These are phyloP conservation scores for Eupleurogrammus muticus DNA, from an alignment of 2,797 vertebrate species.

Conservation along the genomic window DNA sequence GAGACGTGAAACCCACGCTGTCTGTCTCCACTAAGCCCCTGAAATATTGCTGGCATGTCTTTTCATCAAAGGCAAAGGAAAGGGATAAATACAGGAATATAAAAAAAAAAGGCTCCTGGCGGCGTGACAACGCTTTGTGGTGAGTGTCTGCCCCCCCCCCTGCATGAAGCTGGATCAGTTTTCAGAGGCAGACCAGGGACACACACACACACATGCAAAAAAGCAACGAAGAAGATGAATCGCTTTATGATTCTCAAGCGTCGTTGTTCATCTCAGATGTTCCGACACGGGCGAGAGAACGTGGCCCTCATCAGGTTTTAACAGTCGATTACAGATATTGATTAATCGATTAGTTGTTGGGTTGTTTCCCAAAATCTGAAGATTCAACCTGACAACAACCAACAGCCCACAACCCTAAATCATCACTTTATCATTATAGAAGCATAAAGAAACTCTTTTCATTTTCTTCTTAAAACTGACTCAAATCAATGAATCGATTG, in stretches of 20 bases:
- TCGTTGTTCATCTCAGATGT: neutral
- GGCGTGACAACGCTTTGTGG: constrained; percentile 68
- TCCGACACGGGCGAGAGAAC: no score
- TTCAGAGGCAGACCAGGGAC: constrained; percentile 48
- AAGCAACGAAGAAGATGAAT: neutral
- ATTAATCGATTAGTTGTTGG: no score
- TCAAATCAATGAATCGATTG: no score
- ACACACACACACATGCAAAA: no score
- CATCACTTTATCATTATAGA: no score
- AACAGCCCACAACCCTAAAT: no score
- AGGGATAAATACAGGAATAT: constrained; percentile 48
- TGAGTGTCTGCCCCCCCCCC: constrained; percentile 50
- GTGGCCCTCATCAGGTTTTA: no score
- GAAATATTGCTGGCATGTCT: constrained; percentile 65
- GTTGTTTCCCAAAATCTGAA: no score
- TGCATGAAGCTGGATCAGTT: constrained; percentile 57
- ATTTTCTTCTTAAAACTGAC: no score
- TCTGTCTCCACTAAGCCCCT: constrained; percentile 70
- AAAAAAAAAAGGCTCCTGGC: constrained; percentile 69
- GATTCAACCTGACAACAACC: no score
- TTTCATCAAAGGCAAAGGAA: constrained; percentile 62
- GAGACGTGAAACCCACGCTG: constrained; percentile 72
- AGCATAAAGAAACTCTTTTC: no score
- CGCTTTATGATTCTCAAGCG: neutral
- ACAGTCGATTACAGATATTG: no score